Evolutionary conservation across 2,113 vertebrate genomes (phyloP).

Genomic region (Indicator indicator): DNA sequence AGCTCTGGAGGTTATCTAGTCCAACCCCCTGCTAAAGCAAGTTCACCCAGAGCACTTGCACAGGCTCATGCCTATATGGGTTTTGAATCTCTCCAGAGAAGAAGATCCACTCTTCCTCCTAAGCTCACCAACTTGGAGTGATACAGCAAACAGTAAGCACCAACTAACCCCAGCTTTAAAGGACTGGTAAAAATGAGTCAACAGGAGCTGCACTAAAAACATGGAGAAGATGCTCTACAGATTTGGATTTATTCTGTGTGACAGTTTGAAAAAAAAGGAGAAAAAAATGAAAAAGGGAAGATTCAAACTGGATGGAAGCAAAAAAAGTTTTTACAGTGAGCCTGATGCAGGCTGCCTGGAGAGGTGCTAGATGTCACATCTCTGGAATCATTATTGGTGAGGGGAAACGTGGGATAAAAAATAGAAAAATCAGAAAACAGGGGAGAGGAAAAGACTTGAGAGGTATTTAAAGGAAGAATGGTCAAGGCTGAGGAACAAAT

Average conservation of each 20-base stretch:
- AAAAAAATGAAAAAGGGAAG: no score
- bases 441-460: background rate
- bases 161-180: background rate
- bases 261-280: background rate
- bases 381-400: no score
- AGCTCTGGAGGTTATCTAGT: no score
- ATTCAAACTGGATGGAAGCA: no score
- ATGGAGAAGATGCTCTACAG: background rate
- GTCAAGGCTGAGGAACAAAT: background rate
- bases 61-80: no score
- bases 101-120: background rate
- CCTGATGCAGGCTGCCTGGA: no score
- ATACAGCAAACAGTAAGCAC: fast-evolving
- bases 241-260: background rate
- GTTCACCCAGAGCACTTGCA: background rate
- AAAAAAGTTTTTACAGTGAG: no score
- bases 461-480: background rate
- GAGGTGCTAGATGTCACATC: no score
- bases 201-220: background rate
- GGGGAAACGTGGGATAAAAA: background rate
- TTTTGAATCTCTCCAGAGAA: background rate
- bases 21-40: background rate
- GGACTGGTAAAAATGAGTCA: background rate
- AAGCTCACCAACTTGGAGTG: background rate
- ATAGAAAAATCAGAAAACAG: background rate